Percentiles rank a stretch among this genome's conserved stretches.
phyloP scores from a whole-genome alignment of 2,888 invertebrate species.

The Papilio gigon region DNA sequence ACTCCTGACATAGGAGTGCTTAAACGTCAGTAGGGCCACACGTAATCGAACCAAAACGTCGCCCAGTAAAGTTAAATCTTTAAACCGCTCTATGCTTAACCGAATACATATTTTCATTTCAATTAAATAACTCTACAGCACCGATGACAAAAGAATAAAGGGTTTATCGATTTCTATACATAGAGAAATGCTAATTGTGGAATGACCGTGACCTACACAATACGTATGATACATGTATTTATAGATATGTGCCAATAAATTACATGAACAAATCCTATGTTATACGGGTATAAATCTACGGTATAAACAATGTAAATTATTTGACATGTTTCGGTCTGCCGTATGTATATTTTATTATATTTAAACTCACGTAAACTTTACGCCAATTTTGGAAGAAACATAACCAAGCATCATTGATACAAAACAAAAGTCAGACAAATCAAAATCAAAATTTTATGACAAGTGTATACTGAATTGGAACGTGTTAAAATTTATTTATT shows the following conservation, averaged over 20 bases:
- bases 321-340: not conserved
- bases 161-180: not conserved
- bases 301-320: too few species aligned
- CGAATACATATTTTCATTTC: not conserved
- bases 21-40: not conserved
- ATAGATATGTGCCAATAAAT: not conserved
- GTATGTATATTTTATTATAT: not conserved
- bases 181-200: constrained; percentile 27
- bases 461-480: constrained; percentile 32
- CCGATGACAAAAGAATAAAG: constrained; percentile 12
- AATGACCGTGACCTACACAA: constrained; percentile 41
- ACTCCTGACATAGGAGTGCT: too few species aligned
- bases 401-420: constrained; percentile 3
- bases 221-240: constrained; percentile 20
- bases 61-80: not conserved
- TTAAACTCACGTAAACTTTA: not conserved
- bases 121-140: not conserved
- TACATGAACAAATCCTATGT: constrained; percentile 8
- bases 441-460: constrained; percentile 33
- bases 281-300: too few species aligned
- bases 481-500: constrained; percentile 19
- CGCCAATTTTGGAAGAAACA: not conserved
- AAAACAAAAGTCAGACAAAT: constrained; percentile 35
- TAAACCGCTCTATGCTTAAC: not conserved
- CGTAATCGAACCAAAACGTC: not conserved